These are phyloP conservation scores for Passer montanus DNA, from an alignment of 2,113 vertebrate species.

Conservation along the genomic window DNA sequence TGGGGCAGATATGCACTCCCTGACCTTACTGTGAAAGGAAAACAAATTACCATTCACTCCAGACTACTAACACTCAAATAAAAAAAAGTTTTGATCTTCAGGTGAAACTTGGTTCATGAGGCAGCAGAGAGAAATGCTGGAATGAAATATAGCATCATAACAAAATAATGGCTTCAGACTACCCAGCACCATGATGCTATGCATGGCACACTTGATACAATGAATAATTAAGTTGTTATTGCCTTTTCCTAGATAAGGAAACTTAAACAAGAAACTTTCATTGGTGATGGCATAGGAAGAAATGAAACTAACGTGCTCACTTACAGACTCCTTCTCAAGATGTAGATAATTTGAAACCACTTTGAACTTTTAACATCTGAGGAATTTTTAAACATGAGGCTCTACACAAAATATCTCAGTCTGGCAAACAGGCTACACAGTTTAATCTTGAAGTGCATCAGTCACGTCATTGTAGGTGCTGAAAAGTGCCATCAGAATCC, in stretches of 20 bases:
- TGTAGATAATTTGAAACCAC: not conserved
- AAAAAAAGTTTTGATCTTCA: not conserved
- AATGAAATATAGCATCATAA: not conserved
- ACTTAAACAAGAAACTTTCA: not conserved
- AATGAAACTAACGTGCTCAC: not conserved
- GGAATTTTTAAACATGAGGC: not conserved
- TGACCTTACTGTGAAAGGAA: slow-evolving; percentile 24
- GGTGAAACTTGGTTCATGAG: not conserved
- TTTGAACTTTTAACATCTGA: not conserved
- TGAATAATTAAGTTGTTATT: not conserved
- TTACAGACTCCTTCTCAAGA: not conserved
- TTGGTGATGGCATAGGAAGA: not conserved
- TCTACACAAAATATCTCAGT: not conserved
- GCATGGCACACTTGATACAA: not conserved
- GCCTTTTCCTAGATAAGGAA: not conserved
- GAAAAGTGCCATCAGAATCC: not conserved
- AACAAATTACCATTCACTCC: not conserved
- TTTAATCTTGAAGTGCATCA: not conserved
- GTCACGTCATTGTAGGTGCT: not conserved
- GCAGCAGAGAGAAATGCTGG: not conserved
- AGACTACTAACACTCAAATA: not conserved
- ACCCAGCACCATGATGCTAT: not conserved
- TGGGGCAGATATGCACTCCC: not conserved
- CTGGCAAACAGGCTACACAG: not conserved
- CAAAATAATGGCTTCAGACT: not conserved